Base-by-base conservation (phyloP, 2,797 vertebrate genomes). In the Danio albolineatus region DNA sequence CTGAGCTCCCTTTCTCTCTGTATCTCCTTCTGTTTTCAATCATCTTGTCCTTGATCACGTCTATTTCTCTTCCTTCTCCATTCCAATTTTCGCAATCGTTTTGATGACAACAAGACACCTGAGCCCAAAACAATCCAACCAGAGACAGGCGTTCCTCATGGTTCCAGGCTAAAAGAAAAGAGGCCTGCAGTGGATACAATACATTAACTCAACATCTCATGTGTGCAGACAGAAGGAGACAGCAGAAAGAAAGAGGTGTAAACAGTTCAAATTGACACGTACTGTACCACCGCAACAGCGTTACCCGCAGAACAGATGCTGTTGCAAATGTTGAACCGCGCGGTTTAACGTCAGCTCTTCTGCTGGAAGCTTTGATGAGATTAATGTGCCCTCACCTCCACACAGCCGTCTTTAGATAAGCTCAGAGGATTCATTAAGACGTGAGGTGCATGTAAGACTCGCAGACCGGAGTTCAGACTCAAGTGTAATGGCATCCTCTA, bases 1-100 rank as follows among this genome's bases (percentile, higher is more conserved):
- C 13, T 14, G 38, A 10, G 17, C 10, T n/a, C 54, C 3, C 9
- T 10, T 51, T 43, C 21, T 14, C 16, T 74, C 7, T 61, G 16
- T 28, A 57, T 17, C 64, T 66, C 46, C 77, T 71, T 78, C 64
- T 57, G 14, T 6, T 57, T 36, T 70, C 38, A 76, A 43, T 64
- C 64, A 75, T 39, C 39, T 83, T 72, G 84, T 43, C 48, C 46
- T 66, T 14, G 76, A 73, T 75, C 65, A 67, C 21, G 49, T 10
- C 36, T 61, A 10, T 86, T 87, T 89, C 69, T 61, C 67, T 79
- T 84, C 54, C 85, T 72, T 77, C 76, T 85, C 71, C 65, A 70
- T 43, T 81, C 66, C 85, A 90, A 88, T 89, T 59, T 85, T 85
- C 87, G 84, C 81, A 90, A 83, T 91, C 89, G 89, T 74, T 53